Percentiles rank a stretch among this genome's conserved stretches.
Conservation (phyloP, 2,888 invertebrate genomes). For the Melieria omissa region DNA sequence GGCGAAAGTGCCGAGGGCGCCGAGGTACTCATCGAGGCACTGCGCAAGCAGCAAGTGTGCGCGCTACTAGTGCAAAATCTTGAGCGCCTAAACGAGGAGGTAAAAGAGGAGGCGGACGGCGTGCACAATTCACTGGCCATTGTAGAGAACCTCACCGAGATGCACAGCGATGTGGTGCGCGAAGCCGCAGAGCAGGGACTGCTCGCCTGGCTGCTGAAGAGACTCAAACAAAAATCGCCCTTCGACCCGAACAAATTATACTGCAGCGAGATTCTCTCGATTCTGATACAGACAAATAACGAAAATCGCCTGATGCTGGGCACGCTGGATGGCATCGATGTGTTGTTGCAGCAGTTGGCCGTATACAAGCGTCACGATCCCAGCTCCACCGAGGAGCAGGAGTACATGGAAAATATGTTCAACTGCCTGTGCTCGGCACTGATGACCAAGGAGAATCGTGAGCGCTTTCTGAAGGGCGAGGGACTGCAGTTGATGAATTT, state of each 20-base stretch:
- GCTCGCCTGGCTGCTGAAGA: constrained; percentile 89
- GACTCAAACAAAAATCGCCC: constrained; percentile 86
- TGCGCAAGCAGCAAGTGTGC: constrained; percentile 90
- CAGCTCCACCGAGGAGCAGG: constrained; percentile 89
- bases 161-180: constrained; percentile 82
- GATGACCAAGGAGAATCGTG: constrained; percentile 88
- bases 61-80: constrained; percentile 93
- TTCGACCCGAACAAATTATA: constrained; percentile 97
- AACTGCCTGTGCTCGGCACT: constrained; percentile 94
- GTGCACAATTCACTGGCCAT: constrained; percentile 92
- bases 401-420: constrained; percentile 99
- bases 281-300: constrained; percentile 90
- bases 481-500: constrained; percentile 99
- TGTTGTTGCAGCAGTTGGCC: constrained; percentile 92
- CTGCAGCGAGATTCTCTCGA: constrained; percentile 94
- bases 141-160: constrained; percentile 95
- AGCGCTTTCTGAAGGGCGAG: constrained; percentile 92
- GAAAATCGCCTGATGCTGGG: constrained; percentile 85
- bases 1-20: constrained; percentile 91
- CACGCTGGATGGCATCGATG: constrained; percentile 93
- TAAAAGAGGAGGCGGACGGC: constrained; percentile 95
- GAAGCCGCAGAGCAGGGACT: constrained; percentile 93
- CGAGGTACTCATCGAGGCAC: constrained; percentile 84
- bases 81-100: constrained; percentile 89
- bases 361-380: constrained; percentile 97